Evolutionary conservation across 37 sponge, comb jelly and placozoan genomes (phyloP).

Genomic region (Chondrosia reniformis): DNA sequence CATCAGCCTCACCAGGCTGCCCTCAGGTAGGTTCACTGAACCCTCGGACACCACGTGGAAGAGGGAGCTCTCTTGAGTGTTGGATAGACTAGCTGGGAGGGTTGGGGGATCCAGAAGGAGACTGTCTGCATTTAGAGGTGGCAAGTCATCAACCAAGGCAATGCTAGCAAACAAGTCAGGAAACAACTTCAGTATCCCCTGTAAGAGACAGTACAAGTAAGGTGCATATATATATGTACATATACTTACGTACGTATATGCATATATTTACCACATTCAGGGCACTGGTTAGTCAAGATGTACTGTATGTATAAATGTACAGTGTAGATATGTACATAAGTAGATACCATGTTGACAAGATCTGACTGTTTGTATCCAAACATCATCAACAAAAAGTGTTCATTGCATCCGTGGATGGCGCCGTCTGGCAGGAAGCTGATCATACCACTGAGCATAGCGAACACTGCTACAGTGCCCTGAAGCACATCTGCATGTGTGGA

Average conservation of each 20-base stretch:
- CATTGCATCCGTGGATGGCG: conserved; percentile 80
- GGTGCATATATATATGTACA: neutral
- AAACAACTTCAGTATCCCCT: conserved; percentile 59
- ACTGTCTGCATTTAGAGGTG: neutral
- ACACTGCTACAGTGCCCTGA: conserved; percentile 46
- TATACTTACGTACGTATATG: neutral
- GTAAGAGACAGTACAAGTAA: too few species aligned
- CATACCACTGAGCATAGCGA: conserved; percentile 78
- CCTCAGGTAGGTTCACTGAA: conserved; percentile 2
- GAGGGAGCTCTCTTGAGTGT: neutral
- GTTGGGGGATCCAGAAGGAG: neutral
- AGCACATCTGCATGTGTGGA: conserved; percentile 6
- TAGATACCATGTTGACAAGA: conserved; percentile 49
- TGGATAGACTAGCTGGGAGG: neutral
- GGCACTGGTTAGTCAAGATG: neutral
- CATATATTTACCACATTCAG: neutral
- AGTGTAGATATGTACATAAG: neutral
- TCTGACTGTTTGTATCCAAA: conserved; percentile 75
- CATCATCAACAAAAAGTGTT: conserved; percentile 78
- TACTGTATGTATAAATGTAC: neutral
- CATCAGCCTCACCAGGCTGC: neutral
- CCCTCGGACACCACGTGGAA: conserved; percentile 8
- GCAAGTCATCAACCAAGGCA: conserved; percentile 38
- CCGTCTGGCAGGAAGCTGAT: conserved; percentile 75
- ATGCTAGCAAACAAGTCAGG: conserved; percentile 66